Conservation (phyloP, 2,888 invertebrate species). For the Heliconius sara region DNA sequence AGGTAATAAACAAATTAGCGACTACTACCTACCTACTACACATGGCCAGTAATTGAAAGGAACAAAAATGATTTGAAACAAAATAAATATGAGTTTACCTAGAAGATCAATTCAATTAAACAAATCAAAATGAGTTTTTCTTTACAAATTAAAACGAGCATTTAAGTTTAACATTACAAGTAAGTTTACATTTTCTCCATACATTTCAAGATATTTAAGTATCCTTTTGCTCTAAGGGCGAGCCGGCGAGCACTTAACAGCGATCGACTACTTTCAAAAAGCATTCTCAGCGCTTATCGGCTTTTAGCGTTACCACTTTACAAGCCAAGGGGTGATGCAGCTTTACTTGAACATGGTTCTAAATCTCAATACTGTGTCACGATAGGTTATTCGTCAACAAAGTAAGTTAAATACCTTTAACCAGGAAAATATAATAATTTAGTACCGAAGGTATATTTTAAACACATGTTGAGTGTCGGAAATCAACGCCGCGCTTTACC, state of each 20-base stretch:
- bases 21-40: too few species aligned
- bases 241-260: constrained; percentile 59
- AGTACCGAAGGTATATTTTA: too few species aligned
- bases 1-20: too few species aligned
- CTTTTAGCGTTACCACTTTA: constrained; percentile 60
- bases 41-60: too few species aligned
- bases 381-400: neutral
- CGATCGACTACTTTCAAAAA: constrained; percentile 69
- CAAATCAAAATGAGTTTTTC: neutral
- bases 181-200: neutral
- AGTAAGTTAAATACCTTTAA: neutral
- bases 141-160: too few species aligned
- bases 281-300: constrained; percentile 74
- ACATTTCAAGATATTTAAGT: constrained; percentile 52
- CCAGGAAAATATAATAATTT: too few species aligned
- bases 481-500: too few species aligned
- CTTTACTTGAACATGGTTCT: constrained; percentile 37
- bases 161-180: neutral
- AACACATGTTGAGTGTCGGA: too few species aligned
- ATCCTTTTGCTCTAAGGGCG: constrained; percentile 51
- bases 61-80: too few species aligned
- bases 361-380: constrained; percentile 23
- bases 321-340: constrained; percentile 41
- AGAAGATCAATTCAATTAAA: neutral
- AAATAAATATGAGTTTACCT: too few species aligned